Conservation (phyloP, 2,797 vertebrate species). For the Jordanella pulchra region DNA sequence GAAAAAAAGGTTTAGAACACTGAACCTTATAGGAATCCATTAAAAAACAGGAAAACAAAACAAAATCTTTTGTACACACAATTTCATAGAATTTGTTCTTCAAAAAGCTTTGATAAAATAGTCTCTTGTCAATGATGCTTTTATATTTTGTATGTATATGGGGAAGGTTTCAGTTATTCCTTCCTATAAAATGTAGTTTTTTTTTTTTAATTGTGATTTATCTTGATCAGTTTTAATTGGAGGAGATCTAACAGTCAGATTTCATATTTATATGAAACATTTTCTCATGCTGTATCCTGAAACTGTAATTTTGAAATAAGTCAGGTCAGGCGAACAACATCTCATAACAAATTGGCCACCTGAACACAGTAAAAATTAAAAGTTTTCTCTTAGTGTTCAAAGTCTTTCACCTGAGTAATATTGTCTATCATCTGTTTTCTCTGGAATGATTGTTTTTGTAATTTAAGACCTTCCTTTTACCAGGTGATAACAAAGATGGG, state of each 20-base stretch:
- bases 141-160: neutral
- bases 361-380: neutral
- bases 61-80: no score
- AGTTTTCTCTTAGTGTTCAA: neutral
- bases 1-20: no score
- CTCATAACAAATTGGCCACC: neutral
- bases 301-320: no score
- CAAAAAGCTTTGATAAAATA: no score
- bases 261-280: no score
- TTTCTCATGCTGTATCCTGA: no score
- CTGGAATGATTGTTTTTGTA: neutral
- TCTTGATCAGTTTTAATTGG: neutral
- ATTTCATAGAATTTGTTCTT: no score
- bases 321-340: no score
- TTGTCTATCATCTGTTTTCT: neutral
- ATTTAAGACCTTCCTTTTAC: conserved; percentile 8
- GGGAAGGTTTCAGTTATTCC: neutral
- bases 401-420: neutral
- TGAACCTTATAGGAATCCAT: no score
- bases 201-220: neutral
- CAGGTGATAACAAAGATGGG: conserved; percentile 93
- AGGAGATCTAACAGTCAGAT: no score
- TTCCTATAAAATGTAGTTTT: neutral
- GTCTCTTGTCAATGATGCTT: no score
- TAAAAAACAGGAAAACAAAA: no score